Evolutionary conservation across 2,113 vertebrate genomes (phyloP), one percentile per base, ranked within the genome.

Genomic region (Tenebrosternarchus preto): DNA sequence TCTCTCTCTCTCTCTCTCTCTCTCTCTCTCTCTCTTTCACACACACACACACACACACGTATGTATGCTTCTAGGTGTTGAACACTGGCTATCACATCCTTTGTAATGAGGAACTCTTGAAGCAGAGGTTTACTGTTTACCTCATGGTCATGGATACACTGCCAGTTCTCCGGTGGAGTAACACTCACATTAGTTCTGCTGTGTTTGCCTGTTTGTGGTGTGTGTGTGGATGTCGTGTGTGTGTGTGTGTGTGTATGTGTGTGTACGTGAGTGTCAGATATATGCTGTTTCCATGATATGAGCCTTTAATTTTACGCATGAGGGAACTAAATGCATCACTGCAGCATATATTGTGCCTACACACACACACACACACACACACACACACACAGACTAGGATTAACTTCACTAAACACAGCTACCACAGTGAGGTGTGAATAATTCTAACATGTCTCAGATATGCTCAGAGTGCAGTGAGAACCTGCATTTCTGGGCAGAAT

Each of bases 251-350:
- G 29, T 66, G 59, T 22, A 56, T 55, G 17, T 22, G 46, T 57
- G 61, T 75, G 22, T 68, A 50, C n/a, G 33, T 68, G 61, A 64
- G 75, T 78, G 68, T 82, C 36, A 43, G 43, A 24, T 67, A 73
- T 78, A 66, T 78, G 75, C 69, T 15, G 59, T 46, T 67, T 77
- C 68, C 76, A 78, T 70, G 75, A 82, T 82, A 82, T 73, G 76
- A 66, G 76, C 73, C 81, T 68, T 82, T 82, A 78, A 82, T 82
- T 82, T 82, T 73, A 82, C 69, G 76, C 81, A 73, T 78, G 81
- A 77, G 46, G 46, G 78, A 74, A 56, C 70, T 66, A 59, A 63
- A 74, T 73, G 70, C 60, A 56, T 57, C 11, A 15, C 70, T 67
- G 70, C 73, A 67, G 78, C 70, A 50, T 80, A 74, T 74, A 74